These are phyloP conservation scores for Tryphoninae sp. DNA, from an alignment of 2,888 invertebrate species.

Conservation along the genomic window DNA sequence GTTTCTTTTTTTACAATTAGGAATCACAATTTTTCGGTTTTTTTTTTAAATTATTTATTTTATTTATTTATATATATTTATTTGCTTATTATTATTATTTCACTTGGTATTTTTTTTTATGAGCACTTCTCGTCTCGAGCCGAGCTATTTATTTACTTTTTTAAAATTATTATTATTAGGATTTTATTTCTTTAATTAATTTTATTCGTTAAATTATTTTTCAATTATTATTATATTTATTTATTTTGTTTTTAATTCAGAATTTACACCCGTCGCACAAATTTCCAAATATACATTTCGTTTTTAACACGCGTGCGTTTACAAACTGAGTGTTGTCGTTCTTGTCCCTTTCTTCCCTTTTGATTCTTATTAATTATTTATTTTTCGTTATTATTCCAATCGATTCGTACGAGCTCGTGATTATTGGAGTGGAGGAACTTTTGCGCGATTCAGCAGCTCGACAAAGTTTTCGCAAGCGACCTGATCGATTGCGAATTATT, in stretches of 20 bases:
- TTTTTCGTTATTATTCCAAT: neutral
- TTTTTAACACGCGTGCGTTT: neutral
- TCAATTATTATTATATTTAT: neutral
- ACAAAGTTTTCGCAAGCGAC: conserved; percentile 33
- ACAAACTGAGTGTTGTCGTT: neutral
- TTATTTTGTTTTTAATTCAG: conserved; percentile 27
- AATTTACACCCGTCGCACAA: conserved; percentile 18
- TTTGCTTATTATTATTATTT: conserved; percentile 30
- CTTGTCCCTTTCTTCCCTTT: conserved; percentile 7
- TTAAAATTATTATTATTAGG: neutral
- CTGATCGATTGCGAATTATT: neutral
- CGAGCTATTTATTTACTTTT: conserved; percentile 25
- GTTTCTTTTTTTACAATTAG: conserved; percentile 41
- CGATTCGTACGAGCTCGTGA: conserved; percentile 18
- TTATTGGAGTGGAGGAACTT: conserved; percentile 44
- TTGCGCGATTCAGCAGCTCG: conserved; percentile 38
- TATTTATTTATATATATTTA: neutral
- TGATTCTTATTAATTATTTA: neutral
- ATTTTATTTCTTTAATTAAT: neutral
- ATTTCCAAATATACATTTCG: conserved; percentile 22
- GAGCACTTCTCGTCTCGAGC: neutral
- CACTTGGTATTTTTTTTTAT: neutral
- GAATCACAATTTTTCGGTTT: conserved; percentile 55
- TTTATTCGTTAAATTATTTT: conserved; percentile 22
- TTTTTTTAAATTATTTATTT: conserved; percentile 15